Evolutionary conservation across 1,140 invertebrate genomes (phyloP).

Genomic region (Cydia pomonella): DNA sequence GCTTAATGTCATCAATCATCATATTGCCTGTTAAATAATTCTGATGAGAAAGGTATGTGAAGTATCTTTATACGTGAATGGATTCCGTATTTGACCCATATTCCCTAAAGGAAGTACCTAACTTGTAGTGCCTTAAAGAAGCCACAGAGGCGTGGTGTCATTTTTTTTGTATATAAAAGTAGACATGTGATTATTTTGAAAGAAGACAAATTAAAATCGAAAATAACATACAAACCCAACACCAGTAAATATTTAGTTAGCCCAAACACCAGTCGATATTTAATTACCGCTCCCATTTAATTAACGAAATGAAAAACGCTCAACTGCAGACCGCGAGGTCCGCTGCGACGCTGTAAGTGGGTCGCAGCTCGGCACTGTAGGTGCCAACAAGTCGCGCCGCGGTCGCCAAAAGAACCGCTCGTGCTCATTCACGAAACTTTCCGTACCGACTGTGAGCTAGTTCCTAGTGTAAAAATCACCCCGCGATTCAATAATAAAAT

Average conservation of each 20-base stretch:
- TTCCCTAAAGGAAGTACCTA: no score
- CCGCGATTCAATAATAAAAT: background rate
- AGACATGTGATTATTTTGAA: no score
- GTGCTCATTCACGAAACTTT: background rate
- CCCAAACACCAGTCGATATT: background rate
- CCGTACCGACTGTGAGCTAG: background rate
- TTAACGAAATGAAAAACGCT: constrained; percentile 3
- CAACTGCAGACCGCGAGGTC: constrained; percentile 11
- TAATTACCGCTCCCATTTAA: background rate
- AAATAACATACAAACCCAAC: no score
- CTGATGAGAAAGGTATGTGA: background rate
- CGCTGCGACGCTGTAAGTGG: constrained; percentile 48
- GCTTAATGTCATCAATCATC: no score
- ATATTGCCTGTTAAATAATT: background rate
- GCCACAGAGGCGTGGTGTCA: no score
- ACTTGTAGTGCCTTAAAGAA: no score
- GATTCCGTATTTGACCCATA: no score
- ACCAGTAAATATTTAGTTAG: no score
- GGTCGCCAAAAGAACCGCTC: constrained; percentile 48
- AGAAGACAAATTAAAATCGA: no score
- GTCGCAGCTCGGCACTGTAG: constrained; percentile 48
- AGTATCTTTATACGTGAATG: no score
- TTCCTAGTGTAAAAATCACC: background rate
- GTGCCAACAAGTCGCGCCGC: constrained; percentile 53
- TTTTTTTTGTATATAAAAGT: no score